These are phyloP conservation scores for Erpetoichthys calabaricus DNA, from an alignment of 2,797 vertebrate genomes.

Conservation along the genomic window DNA sequence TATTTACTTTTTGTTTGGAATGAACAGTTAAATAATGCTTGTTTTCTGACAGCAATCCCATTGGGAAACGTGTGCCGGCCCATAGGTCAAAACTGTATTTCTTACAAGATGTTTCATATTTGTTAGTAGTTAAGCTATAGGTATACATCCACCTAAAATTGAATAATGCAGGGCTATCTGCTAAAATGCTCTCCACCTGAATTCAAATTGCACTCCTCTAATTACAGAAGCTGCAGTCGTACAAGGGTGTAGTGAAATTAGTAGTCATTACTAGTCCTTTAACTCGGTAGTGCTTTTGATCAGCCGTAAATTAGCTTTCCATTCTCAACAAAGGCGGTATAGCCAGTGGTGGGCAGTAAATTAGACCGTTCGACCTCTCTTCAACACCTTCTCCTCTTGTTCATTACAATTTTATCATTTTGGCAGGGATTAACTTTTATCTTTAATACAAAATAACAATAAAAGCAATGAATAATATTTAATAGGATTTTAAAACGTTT, in stretches of 20 bases:
- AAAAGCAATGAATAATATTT: conserved; percentile 22
- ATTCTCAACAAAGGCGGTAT: conserved; percentile 60
- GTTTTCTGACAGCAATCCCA: no score
- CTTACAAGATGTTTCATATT: not conserved
- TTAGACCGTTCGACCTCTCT: conserved; percentile 61
- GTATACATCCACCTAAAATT: not conserved
- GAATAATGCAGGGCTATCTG: not conserved
- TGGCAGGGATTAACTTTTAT: conserved; percentile 57
- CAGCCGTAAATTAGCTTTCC: conserved; percentile 67
- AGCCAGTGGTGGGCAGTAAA: conserved; percentile 63
- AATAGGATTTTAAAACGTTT: conserved; percentile 15
- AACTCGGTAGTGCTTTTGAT: conserved; percentile 69
- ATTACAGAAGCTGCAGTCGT: conserved; percentile 61
- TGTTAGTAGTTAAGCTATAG: not conserved
- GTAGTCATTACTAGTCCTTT: conserved; percentile 69
- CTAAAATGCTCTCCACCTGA: conserved; percentile 49
- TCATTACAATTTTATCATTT: conserved; percentile 59
- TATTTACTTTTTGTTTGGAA: no score
- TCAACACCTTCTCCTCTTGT: conserved; percentile 59
- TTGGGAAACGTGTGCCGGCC: no score
- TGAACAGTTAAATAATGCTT: no score
- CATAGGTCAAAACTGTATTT: not conserved
- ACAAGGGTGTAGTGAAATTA: conserved; percentile 67
- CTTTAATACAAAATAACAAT: conserved; percentile 31
- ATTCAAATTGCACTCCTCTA: conserved; percentile 64